Evolutionary conservation across 2,797 vertebrate species (phyloP).

Genomic region (Scolopax rusticola): DNA sequence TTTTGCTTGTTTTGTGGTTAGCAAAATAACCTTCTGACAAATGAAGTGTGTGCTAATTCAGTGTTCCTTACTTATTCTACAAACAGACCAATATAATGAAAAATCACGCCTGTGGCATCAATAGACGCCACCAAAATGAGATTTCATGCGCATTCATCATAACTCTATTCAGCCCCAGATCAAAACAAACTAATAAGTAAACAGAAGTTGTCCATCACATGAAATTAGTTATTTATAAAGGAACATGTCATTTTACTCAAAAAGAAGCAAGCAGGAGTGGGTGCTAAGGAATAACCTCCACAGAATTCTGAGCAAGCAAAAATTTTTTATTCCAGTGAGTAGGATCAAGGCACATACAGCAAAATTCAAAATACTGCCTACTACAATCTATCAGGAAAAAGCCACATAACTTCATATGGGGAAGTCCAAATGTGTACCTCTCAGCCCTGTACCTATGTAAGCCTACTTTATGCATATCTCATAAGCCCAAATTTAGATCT

Average conservation of each 20-base stretch:
- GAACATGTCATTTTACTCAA: neutral
- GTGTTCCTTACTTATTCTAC: neutral
- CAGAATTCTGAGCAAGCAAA: neutral
- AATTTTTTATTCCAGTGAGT: neutral
- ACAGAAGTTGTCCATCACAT: neutral
- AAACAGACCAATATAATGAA: neutral
- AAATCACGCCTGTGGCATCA: neutral
- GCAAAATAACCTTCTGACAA: neutral
- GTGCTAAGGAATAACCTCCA: neutral
- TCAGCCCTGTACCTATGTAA: neutral
- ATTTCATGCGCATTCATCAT: neutral
- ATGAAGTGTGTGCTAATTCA: neutral
- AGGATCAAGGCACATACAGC: neutral
- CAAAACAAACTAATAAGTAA: neutral
- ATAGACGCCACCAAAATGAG: neutral
- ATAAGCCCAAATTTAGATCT: neutral
- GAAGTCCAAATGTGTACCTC: neutral
- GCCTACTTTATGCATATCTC: neutral
- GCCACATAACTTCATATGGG: neutral
- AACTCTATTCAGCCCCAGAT: neutral
- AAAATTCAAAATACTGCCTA: neutral
- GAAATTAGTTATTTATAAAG: neutral
- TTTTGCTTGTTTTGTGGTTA: neutral
- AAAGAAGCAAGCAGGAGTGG: neutral
- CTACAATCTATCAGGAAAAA: neutral